These are phyloP conservation scores for Myotis daubentonii DNA, from an alignment of 2,797 vertebrate genomes.

Conservation along the genomic window DNA sequence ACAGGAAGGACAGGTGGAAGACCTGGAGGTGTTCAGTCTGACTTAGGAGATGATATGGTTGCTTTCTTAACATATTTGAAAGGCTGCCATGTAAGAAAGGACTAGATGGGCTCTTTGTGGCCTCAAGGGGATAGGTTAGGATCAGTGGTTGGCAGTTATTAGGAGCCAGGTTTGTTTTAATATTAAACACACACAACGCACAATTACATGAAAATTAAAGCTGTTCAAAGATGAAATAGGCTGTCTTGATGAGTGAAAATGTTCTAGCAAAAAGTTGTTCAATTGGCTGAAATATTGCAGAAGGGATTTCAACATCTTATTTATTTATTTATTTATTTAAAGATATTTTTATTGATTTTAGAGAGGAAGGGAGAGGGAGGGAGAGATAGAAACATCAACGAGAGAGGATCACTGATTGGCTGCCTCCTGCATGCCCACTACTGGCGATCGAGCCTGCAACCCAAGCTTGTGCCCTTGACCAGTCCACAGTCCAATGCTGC, in stretches of 20 bases:
- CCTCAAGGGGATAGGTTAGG: constrained; percentile 17
- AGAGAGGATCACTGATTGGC: no score
- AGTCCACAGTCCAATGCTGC: no score
- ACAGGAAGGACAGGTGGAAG: not conserved
- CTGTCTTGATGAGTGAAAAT: not conserved
- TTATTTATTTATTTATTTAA: no score
- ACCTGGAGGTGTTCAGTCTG: not conserved
- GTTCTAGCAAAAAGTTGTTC: not conserved
- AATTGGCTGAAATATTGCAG: not conserved
- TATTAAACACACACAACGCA: not conserved
- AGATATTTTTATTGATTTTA: no score
- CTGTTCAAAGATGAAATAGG: not conserved
- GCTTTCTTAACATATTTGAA: constrained; percentile 9
- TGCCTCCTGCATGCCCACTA: no score
- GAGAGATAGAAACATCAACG: no score
- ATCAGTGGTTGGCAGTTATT: not conserved
- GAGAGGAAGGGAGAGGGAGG: no score
- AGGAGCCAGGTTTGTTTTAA: constrained; percentile 35
- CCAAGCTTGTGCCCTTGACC: no score
- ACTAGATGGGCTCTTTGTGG: not conserved
- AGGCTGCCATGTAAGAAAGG: not conserved
- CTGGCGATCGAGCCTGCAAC: no score
- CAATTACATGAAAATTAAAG: constrained; percentile 7
- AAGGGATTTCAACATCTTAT: not conserved
- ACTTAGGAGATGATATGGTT: not conserved